phyloP scores from a whole-genome alignment of 1,140 invertebrate genomes.

The Radopholus similis region DNA sequence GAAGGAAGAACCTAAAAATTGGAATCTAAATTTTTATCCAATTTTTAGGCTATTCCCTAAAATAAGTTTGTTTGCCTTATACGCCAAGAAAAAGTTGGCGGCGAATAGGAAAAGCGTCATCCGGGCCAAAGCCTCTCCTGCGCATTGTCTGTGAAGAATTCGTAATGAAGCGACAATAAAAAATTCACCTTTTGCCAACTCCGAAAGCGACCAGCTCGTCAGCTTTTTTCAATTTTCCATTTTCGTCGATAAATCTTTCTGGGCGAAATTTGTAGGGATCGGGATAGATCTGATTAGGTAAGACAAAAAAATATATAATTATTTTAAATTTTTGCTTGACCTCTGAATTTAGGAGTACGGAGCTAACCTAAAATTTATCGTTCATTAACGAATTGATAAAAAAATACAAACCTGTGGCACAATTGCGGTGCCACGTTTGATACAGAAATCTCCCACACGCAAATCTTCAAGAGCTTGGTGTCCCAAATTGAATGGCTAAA shows the following conservation, averaged over 20 bases:
- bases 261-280: slow-evolving; percentile 10
- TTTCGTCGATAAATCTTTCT: slow-evolving; percentile 16
- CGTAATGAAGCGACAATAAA: neutral
- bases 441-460: neutral
- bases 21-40: neutral
- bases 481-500: slow-evolving; percentile 8
- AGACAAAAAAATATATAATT: neutral
- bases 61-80: slow-evolving; percentile 15
- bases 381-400: neutral
- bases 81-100: slow-evolving; percentile 26
- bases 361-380: neutral
- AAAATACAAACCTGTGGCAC: neutral
- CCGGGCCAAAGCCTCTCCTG: slow-evolving; percentile 25
- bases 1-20: neutral
- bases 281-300: neutral
- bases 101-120: slow-evolving; percentile 34
- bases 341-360: slow-evolving; percentile 13
- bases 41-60: neutral
- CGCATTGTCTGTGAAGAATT: slow-evolving; percentile 20
- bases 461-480: slow-evolving; percentile 8
- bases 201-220: slow-evolving; percentile 23
- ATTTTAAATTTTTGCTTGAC: neutral
- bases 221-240: slow-evolving; percentile 13
- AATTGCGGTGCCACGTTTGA: neutral
- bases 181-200: slow-evolving; percentile 19